These are phyloP conservation scores for Rostratula benghalensis DNA, from an alignment of 2,113 vertebrate genomes.

Conservation along the genomic window DNA sequence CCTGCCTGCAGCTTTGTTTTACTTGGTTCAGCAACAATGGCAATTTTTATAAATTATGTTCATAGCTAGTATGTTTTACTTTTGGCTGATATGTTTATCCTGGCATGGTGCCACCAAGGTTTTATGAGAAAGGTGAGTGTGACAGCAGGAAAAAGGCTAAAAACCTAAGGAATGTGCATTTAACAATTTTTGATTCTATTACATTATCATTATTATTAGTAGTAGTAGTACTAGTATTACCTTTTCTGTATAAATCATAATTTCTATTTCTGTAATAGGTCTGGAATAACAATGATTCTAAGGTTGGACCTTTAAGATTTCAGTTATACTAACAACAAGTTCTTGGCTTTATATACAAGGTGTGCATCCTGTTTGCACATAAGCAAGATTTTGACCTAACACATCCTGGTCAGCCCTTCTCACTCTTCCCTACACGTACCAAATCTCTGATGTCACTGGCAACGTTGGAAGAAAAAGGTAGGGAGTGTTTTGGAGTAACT, in stretches of 20 bases:
- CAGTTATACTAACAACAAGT: background rate
- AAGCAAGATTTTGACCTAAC: background rate
- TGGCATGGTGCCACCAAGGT: background rate
- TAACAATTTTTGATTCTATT: background rate
- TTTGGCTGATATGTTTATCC: background rate
- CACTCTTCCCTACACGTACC: background rate
- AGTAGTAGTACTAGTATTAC: background rate
- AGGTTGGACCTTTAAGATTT: background rate
- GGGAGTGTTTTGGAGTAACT: background rate
- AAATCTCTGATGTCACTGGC: background rate
- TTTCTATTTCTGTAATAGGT: background rate
- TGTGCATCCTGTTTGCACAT: background rate
- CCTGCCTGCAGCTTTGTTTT: background rate
- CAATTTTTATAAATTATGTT: background rate
- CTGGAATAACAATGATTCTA: background rate
- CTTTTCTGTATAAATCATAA: background rate
- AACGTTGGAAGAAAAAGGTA: background rate
- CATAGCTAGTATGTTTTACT: background rate
- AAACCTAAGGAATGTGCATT: background rate
- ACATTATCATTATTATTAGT: too few relatives aligned
- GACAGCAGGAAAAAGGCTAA: background rate
- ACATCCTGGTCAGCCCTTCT: background rate
- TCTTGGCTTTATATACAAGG: background rate
- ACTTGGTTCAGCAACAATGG: background rate
- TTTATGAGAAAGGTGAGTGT: background rate